phyloP scores from a whole-genome alignment of 2,797 vertebrate genomes.

The Poliocrania exsul region DNA sequence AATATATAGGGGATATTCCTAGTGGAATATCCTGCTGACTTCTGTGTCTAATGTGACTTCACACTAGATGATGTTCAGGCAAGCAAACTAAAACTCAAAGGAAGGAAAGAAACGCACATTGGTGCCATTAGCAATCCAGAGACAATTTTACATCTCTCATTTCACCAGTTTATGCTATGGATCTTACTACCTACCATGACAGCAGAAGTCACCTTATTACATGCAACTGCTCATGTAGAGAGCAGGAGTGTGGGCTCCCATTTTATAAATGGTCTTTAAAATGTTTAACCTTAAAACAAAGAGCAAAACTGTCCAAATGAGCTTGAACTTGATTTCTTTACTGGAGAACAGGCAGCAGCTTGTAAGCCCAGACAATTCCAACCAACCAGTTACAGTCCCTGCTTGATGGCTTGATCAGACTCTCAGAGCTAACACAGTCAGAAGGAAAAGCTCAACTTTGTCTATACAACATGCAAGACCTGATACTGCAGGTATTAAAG shows the following conservation, averaged over 20 bases:
- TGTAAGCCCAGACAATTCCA: rapidly evolving
- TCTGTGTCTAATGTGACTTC: neutral
- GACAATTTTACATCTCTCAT: neutral
- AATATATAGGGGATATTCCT: neutral
- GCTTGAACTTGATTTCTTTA: neutral
- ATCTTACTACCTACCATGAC: rapidly evolving
- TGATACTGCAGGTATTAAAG: neutral
- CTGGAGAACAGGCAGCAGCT: neutral
- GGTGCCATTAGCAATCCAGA: neutral
- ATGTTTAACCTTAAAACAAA: neutral
- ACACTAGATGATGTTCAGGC: neutral
- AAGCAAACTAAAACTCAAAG: neutral
- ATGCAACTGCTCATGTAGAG: rapidly evolving
- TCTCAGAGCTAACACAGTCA: neutral
- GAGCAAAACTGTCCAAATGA: neutral
- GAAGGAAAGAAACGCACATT: neutral
- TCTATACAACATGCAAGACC: neutral
- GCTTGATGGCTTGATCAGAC: neutral
- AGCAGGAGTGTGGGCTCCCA: neutral
- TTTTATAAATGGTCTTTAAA: neutral
- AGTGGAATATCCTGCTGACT: neutral
- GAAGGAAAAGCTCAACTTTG: neutral
- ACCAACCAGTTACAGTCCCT: neutral
- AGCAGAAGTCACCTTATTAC: neutral
- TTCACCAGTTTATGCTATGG: neutral